Percentiles rank a stretch among this genome's conserved stretches.
These are phyloP conservation scores for Todiramphus chloris DNA, from an alignment of 2,113 vertebrate species.

Conservation along the genomic window DNA sequence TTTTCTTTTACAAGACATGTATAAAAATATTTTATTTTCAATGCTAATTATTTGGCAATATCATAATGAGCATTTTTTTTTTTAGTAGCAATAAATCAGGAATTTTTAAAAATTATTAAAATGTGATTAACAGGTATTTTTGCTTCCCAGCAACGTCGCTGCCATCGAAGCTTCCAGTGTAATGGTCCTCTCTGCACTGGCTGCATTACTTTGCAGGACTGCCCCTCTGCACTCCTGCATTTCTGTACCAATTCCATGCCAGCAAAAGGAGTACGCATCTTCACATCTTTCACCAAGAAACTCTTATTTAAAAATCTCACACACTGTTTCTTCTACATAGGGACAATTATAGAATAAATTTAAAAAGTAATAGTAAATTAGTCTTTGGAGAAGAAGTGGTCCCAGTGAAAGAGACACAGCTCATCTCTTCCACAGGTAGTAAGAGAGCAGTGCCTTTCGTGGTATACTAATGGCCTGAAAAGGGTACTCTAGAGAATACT, in stretches of 20 bases:
- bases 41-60: neutral
- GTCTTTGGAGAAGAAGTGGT: neutral
- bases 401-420: neutral
- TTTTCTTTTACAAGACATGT: neutral
- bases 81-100: neutral
- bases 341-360: neutral
- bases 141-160: neutral
- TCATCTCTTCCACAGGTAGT: neutral
- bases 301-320: neutral
- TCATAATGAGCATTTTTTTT: neutral
- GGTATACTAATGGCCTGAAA: neutral
- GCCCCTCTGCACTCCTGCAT: neutral
- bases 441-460: neutral
- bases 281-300: neutral
- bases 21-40: neutral
- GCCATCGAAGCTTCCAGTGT: neutral
- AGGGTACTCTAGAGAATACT: neutral
- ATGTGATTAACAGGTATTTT: neutral
- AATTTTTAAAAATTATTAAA: neutral
- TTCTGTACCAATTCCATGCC: neutral
- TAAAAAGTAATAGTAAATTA: neutral
- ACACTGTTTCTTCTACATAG: rapidly evolving
- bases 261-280: neutral
- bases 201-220: neutral
- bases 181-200: neutral